Evolutionary conservation across 2,888 invertebrate species (phyloP), one percentile per base, ranked within the genome.

Genomic region (Dicyrtoma fusca): DNA sequence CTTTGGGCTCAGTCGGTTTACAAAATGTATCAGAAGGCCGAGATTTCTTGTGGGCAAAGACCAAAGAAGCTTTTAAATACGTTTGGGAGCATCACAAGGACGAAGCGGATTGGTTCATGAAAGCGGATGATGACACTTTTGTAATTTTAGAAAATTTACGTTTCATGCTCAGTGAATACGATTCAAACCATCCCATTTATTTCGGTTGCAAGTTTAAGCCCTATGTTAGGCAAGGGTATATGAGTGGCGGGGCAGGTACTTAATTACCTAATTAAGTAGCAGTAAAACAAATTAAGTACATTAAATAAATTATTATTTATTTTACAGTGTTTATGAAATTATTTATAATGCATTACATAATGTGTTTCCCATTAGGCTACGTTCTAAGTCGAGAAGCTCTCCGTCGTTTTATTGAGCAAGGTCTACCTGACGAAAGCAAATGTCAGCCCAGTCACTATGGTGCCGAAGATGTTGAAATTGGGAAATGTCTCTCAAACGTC

Each of bases 41-140:
- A n/a, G 89, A 97, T 82, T 89, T 91, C 82, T 86, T 99, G 17
- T 99, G 98, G 98, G n/a, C 91, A 2, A 99, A 99, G 86, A 98
- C 98, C 0, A 97, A 96, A 84, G 92, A 90, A 80, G 96, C 96
- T 0, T 96, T 95, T 83, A 89, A 90, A 81, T 94, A 95, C 82
- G 89, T 94, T 21, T 92, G 94, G 82, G 87, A 92, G 78, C 86
- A 96, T 82, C 90, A 96, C 83, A 85, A 89, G 64, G 88, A 95
- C 79, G 88, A 95, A 69, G 94, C 92, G 1, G 97, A 97, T 84
- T 97, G 96, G 96, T 97, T 99, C 83, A 86, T 97, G 81, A 99
- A 99, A 84, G 97, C 98, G 17, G 98, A 98, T 82, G 98, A 98
- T 84, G 76, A 77, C 65, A 75, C 75, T 65, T 74, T 95, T 84